Percentiles rank a stretch among this genome's conserved stretches.
These are phyloP conservation scores for Bryconaethiops microstoma DNA, from an alignment of 2,797 vertebrate species.

Conservation along the genomic window DNA sequence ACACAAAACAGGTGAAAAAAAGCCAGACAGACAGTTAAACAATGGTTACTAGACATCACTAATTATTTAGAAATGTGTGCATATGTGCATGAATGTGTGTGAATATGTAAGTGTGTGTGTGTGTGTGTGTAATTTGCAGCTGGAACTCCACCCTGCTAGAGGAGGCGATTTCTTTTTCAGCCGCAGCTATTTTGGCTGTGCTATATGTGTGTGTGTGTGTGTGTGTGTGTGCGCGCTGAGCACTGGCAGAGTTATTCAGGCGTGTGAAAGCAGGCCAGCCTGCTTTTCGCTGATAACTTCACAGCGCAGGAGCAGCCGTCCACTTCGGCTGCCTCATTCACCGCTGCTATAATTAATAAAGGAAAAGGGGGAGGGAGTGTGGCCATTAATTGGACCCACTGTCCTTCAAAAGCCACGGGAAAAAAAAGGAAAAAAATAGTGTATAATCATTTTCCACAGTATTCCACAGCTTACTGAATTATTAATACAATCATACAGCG, in stretches of 20 bases:
- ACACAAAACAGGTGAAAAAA: constrained; percentile 1
- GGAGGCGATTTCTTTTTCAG: constrained; percentile 56
- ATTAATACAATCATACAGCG: constrained; percentile 55
- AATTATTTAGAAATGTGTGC: not conserved
- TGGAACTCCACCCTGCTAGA: constrained; percentile 31
- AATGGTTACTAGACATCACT: not conserved
- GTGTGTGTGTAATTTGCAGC: constrained; percentile 4
- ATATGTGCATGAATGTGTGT: constrained; percentile 12
- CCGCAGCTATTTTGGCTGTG: constrained; percentile 43
- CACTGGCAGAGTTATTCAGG: constrained; percentile 75
- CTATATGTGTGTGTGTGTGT: not conserved
- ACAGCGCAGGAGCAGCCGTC: constrained; percentile 34
- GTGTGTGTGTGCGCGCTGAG: constrained; percentile 65
- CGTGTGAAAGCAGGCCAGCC: constrained; percentile 75
- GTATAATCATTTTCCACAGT: constrained; percentile 57
- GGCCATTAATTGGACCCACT: constrained; percentile 77
- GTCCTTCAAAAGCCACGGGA: constrained; percentile 67
- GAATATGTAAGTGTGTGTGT: constrained; percentile 1
- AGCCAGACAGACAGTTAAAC: not conserved
- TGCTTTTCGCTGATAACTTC: constrained; percentile 79
- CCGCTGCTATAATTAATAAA: constrained; percentile 71
- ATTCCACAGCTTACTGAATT: constrained; percentile 52
- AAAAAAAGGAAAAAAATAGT: constrained; percentile 17
- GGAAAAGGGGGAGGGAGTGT: constrained; percentile 43
- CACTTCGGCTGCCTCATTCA: constrained; percentile 54